Conservation (phyloP, 2,888 invertebrate species). For the Timema cristinae region DNA sequence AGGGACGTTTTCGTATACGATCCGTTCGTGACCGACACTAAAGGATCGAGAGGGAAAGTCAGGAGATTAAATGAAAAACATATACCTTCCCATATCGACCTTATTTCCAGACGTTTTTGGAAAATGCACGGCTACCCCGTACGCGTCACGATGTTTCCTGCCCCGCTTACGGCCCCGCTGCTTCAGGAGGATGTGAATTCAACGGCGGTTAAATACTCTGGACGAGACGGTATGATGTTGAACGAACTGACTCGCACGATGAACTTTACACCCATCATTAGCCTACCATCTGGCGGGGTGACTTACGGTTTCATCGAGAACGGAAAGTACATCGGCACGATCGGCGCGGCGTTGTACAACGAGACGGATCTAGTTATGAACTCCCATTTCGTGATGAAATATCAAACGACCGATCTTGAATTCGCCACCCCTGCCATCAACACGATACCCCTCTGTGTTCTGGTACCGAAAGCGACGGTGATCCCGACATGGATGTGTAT, state of each 20-base stretch:
- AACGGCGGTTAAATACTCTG: not conserved
- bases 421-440: not conserved
- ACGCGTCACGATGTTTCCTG: too few relatives aligned
- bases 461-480: not conserved
- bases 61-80: too few relatives aligned
- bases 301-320: constrained; percentile 1
- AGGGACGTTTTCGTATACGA: too few relatives aligned
- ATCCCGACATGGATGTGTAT: constrained; percentile 15
- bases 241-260: not conserved
- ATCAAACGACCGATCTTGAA: not conserved
- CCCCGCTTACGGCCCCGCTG: too few relatives aligned
- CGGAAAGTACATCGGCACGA: not conserved
- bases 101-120: too few relatives aligned
- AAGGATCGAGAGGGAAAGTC: too few relatives aligned
- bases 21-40: too few relatives aligned
- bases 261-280: not conserved
- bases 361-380: not conserved
- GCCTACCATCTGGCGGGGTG: not conserved
- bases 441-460: not conserved
- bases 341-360: not conserved
- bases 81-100: too few relatives aligned
- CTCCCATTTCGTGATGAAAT: not conserved
- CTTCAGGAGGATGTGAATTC: too few relatives aligned
- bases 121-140: too few relatives aligned
- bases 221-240: constrained; percentile 6